phyloP scores from a whole-genome alignment of 1,140 invertebrate genomes.

The Lepidurus couesii region DNA sequence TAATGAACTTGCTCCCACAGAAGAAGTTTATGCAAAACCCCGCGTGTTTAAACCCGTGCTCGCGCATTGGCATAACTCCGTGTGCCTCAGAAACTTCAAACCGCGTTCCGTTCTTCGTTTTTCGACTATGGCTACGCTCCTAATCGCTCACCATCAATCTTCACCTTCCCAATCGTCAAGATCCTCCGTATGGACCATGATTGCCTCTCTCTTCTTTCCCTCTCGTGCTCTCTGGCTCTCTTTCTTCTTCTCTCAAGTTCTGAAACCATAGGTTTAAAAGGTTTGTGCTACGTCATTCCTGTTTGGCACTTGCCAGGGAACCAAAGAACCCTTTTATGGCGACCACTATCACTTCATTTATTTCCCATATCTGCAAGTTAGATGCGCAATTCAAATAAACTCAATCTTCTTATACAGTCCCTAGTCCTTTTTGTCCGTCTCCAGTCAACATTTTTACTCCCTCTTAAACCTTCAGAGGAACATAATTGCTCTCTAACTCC shows the following conservation, averaged over 20 bases:
- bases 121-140: background rate
- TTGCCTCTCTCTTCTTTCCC: background rate
- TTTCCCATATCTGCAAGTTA: constrained; percentile 19
- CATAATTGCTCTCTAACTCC: too few species aligned
- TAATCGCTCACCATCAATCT: constrained; percentile 19
- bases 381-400: constrained; percentile 8
- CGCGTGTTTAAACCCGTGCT: too few species aligned
- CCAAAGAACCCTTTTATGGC: background rate
- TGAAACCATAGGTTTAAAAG: background rate
- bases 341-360: constrained; percentile 19
- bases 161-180: constrained; percentile 21
- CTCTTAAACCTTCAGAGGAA: too few species aligned
- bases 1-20: background rate
- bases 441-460: too few species aligned
- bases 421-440: too few species aligned
- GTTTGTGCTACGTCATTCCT: constrained; percentile 4
- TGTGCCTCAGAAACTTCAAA: background rate
- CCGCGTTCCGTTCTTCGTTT: background rate
- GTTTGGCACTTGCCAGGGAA: background rate
- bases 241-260: background rate
- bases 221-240: background rate
- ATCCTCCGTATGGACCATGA: background rate
- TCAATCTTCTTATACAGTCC: too few species aligned
- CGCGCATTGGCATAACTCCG: too few species aligned
- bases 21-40: background rate